These are phyloP conservation scores for Galeruca laticollis DNA, from an alignment of 2,888 invertebrate species.

Conservation along the genomic window DNA sequence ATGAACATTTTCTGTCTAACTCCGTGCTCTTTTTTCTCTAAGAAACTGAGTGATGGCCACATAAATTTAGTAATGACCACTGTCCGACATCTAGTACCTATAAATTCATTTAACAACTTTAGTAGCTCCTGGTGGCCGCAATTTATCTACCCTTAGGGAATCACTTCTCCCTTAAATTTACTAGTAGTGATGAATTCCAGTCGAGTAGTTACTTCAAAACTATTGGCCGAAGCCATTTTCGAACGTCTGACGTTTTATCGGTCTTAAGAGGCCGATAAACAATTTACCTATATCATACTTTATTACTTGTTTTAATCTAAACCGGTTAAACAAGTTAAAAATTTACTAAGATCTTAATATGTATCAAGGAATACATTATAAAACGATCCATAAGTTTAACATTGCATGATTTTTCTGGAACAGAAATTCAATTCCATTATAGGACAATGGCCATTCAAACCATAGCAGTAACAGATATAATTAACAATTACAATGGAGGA, in stretches of 20 bases:
- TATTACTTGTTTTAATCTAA: constrained; percentile 18
- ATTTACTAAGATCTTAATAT: background rate
- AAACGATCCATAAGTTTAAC: no score
- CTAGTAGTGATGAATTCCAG: constrained; percentile 56
- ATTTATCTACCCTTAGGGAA: constrained; percentile 64
- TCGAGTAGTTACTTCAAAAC: constrained; percentile 56
- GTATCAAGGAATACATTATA: background rate
- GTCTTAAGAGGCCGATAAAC: constrained; percentile 35
- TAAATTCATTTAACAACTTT: constrained; percentile 69
- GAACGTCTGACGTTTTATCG: constrained; percentile 39
- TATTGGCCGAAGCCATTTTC: constrained; percentile 40
- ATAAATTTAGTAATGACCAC: constrained; percentile 66
- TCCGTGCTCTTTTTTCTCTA: constrained; percentile 36
- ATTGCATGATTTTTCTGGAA: no score
- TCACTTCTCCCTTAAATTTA: constrained; percentile 54
- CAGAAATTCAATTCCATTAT: no score
- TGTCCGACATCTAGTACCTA: constrained; percentile 65
- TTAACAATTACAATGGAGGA: no score
- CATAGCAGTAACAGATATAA: no score
- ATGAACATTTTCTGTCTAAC: constrained; percentile 5
- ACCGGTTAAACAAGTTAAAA: background rate
- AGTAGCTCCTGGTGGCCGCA: constrained; percentile 65
- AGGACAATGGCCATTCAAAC: no score
- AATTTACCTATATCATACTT: constrained; percentile 35
- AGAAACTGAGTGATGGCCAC: constrained; percentile 55